Evolutionary conservation across 2,888 invertebrate genomes (phyloP), one percentile per base, ranked within the genome.

Genomic region (Ormyrus thymus): DNA sequence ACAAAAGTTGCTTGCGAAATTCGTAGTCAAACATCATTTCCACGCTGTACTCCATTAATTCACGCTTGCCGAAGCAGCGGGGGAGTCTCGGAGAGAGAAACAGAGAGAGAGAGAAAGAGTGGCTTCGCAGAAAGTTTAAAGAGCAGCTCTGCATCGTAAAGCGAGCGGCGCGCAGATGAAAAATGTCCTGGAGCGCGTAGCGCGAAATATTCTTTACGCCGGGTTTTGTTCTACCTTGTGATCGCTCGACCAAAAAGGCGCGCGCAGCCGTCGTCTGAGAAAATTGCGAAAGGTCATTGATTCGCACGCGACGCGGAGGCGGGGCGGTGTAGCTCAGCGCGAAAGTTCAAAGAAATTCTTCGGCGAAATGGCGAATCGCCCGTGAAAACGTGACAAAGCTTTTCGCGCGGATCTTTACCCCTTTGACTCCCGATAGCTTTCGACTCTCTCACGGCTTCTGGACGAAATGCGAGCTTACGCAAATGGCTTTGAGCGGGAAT

Each of bases 271-370:
- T 29, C 56, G 7, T 56, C 13, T 5, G 29, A 29, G 15, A 66
- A 43, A 53, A 53, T 50, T 51, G 50, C n/a, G 11, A 1, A 9
- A 51, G 51, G 58, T 58, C 58, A 58, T 58, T 11, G 61, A 56
- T 15, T 29, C 29, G 9, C 29, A 29, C 29, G 29, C 29, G 29
- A 29, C 29, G 4, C 29, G 29, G n/a, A n/a, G n/a, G n/a, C 43
- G 59, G 11, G 9, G 65, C 29, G 11, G n/a, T 2, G 29, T 2
- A 11, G 29, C 0, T 1, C 51, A 51, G 29, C 15, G 51, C 51
- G 48, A 53, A 58, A 51, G 71, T n/a, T 46, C 51, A 53, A 72
- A 72, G 72, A 61, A 61, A 62, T 72, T 62, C 62, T 45, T 15
- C 45, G 7, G 56, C 10, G 11, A 51, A 71, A 62, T 53, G 11